Evolutionary conservation across 1,140 invertebrate species (phyloP).

Genomic region (Coelopa frigida): DNA sequence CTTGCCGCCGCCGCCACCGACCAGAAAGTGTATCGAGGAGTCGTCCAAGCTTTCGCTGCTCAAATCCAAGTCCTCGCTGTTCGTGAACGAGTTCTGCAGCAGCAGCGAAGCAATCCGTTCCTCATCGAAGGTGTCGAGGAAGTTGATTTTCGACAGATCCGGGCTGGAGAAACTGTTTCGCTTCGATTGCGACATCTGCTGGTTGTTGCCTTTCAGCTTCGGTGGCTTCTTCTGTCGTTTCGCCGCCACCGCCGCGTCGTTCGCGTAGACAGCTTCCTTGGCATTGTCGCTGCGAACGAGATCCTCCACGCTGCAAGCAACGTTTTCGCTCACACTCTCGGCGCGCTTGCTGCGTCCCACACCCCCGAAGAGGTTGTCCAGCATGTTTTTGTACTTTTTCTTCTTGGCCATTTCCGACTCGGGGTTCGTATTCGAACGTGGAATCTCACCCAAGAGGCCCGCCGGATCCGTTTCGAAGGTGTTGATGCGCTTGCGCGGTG

Average conservation of each 20-base stretch:
- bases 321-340: constrained; percentile 26
- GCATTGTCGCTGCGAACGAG: constrained; percentile 5
- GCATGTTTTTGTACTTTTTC: constrained; percentile 38
- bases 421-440: constrained; percentile 36
- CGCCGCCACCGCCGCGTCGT: constrained; percentile 10
- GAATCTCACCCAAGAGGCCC: constrained; percentile 20
- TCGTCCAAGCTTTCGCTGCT: constrained; percentile 31
- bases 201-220: background rate
- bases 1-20: too few relatives aligned
- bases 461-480: constrained; percentile 24
- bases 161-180: constrained; percentile 43
- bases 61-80: constrained; percentile 1
- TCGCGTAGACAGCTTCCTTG: constrained; percentile 21
- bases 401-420: constrained; percentile 40
- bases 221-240: background rate
- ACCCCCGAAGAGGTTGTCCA: constrained; percentile 33
- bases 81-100: background rate
- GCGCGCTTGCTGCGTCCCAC: constrained; percentile 26
- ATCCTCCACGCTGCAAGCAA: constrained; percentile 14
- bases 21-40: constrained; percentile 24
- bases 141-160: constrained; percentile 36
- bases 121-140: constrained; percentile 30
- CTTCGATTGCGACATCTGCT: constrained; percentile 19
- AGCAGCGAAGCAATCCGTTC: constrained; percentile 11
- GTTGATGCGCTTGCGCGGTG: constrained; percentile 32